These are phyloP conservation scores for Ditula angustiorana DNA, from an alignment of 2,888 invertebrate species.

Conservation along the genomic window DNA sequence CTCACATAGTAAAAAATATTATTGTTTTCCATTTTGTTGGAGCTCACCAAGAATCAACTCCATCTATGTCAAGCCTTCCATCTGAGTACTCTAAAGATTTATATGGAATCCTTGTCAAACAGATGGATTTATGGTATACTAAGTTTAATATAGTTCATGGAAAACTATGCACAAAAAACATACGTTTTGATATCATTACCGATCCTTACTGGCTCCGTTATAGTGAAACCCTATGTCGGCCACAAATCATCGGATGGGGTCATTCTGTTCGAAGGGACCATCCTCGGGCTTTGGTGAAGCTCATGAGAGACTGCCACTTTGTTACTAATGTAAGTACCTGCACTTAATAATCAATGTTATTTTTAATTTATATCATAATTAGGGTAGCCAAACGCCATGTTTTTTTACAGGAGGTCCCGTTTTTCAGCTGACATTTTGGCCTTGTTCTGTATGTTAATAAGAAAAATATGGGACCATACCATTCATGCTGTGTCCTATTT, in stretches of 20 bases:
- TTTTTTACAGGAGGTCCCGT: too few relatives aligned
- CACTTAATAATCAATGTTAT: too few relatives aligned
- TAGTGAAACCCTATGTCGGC: neutral
- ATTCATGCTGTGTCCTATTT: too few relatives aligned
- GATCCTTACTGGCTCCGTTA: neutral
- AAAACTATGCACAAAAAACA: neutral
- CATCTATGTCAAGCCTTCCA: neutral
- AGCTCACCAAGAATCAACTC: neutral
- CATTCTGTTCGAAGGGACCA: slow-evolving; percentile 3
- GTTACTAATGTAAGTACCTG: slow-evolving; percentile 13
- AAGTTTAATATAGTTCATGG: slow-evolving; percentile 4
- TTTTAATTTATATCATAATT: too few relatives aligned
- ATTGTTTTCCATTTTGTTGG: neutral
- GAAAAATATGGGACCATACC: too few relatives aligned
- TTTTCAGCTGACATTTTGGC: too few relatives aligned
- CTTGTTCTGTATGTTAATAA: too few relatives aligned
- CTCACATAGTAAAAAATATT: neutral
- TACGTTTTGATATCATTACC: neutral
- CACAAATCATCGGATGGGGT: neutral
- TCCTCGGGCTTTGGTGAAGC: neutral
- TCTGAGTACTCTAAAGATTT: neutral
- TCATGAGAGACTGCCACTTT: slow-evolving; percentile 18
- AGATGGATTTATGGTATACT: slow-evolving; percentile 3
- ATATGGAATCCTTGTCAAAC: neutral
- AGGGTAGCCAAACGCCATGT: too few relatives aligned